Percentiles rank a stretch among this genome's conserved stretches.
These are phyloP conservation scores for Thomomys bottae DNA, from an alignment of 2,113 vertebrate genomes.

Conservation along the genomic window DNA sequence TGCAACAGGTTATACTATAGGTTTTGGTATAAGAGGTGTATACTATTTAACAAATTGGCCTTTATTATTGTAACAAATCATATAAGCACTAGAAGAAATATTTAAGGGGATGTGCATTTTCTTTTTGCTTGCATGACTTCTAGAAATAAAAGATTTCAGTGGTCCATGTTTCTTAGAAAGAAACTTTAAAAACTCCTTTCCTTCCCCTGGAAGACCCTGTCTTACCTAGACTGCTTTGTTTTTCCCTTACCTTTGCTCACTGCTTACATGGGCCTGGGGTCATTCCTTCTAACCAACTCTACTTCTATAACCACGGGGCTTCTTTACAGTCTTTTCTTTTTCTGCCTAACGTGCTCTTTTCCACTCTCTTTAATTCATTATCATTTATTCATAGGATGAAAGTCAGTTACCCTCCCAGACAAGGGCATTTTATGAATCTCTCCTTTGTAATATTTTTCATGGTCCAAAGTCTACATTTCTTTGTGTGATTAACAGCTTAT, in stretches of 20 bases:
- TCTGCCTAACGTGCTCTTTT: background rate
- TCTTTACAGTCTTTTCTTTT: background rate
- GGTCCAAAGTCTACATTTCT: background rate
- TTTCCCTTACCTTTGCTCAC: background rate
- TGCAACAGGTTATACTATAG: background rate
- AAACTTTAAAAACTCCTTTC: background rate
- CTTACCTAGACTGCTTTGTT: background rate
- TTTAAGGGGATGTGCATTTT: background rate
- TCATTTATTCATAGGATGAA: background rate
- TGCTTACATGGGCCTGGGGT: background rate
- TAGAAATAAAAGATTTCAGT: conserved; percentile 1
- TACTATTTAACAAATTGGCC: background rate
- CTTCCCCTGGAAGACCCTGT: background rate
- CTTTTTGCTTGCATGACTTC: background rate
- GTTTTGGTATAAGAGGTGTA: background rate
- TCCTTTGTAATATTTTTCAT: background rate
- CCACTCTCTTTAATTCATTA: background rate
- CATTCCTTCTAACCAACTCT: background rate
- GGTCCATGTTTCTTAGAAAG: background rate
- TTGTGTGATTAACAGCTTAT: conserved; percentile 1
- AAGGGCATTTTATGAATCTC: conserved; percentile 27
- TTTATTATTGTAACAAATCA: background rate
- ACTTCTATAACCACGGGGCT: background rate
- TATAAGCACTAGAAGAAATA: background rate
- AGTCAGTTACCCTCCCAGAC: background rate